Evolutionary conservation across 2,113 vertebrate genomes (phyloP).

Genomic region (Uria aalge): DNA sequence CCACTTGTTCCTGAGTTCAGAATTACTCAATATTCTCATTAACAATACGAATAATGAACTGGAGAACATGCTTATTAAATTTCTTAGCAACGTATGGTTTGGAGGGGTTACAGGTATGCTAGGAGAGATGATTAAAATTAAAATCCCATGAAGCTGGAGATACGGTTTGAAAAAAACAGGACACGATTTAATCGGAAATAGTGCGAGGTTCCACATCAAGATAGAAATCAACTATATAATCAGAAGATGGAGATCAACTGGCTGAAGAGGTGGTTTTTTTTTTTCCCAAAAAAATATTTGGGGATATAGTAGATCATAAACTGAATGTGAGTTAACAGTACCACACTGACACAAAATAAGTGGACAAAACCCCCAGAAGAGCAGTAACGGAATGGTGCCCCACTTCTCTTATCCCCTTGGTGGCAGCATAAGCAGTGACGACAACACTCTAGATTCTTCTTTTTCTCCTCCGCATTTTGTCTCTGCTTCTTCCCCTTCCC

Average conservation of each 20-base stretch:
- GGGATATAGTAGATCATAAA: neutral
- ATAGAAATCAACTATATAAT: neutral
- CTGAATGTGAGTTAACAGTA: neutral
- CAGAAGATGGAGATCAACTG: neutral
- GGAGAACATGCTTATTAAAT: neutral
- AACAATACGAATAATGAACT: neutral
- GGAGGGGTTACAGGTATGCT: neutral
- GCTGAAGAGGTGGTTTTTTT: neutral
- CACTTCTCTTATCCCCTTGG: conserved; percentile 4
- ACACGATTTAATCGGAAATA: neutral
- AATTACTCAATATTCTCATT: neutral
- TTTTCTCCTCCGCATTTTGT: neutral
- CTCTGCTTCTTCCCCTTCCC: neutral
- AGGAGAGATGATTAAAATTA: neutral
- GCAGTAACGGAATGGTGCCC: neutral
- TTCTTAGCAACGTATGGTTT: neutral
- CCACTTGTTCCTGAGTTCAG: neutral
- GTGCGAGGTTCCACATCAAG: neutral
- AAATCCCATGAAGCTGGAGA: neutral
- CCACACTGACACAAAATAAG: neutral
- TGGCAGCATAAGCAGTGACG: conserved; percentile 8
- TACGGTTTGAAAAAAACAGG: neutral
- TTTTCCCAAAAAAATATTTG: neutral
- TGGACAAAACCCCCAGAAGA: neutral
- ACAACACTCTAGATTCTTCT: neutral